These are phyloP conservation scores for Diplodus puntazzo DNA, from an alignment of 2,797 vertebrate genomes.

Conservation along the genomic window DNA sequence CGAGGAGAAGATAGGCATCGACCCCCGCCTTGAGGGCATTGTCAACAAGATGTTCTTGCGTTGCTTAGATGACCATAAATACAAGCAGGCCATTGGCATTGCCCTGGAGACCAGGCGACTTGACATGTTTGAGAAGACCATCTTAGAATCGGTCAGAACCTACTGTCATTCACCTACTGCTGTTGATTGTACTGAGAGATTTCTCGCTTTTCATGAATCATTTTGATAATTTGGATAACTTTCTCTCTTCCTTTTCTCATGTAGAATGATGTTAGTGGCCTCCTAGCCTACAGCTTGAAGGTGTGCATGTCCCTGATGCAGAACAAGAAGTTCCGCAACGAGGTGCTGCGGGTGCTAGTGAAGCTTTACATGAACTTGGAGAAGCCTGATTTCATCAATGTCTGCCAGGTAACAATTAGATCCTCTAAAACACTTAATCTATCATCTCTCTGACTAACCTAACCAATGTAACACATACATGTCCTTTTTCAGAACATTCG, in stretches of 20 bases:
- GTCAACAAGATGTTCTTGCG: constrained; percentile 99
- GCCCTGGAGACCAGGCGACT: constrained; percentile 95
- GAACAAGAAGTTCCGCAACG: constrained; percentile 98
- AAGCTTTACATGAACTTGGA: constrained; percentile 99
- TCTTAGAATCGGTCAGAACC: constrained; percentile 92
- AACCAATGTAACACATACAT: not conserved
- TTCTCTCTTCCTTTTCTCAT: constrained; percentile 49
- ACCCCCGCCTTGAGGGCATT: constrained; percentile 96
- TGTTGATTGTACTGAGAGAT: not conserved
- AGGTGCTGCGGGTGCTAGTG: constrained; percentile 95
- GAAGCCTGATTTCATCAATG: constrained; percentile 99
- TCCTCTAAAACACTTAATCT: not conserved
- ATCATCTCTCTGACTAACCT: not conserved
- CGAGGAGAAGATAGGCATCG: constrained; percentile 94
- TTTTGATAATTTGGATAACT: not conserved
- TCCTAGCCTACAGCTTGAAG: constrained; percentile 98
- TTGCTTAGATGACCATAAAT: constrained; percentile 98
- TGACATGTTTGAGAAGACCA: constrained; percentile 97
- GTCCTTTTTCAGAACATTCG: not conserved
- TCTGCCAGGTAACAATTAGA: constrained; percentile 91
- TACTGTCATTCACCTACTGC: not conserved
- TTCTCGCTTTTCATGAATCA: not conserved
- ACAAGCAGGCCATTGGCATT: constrained; percentile 98
- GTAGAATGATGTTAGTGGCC: constrained; percentile 96
- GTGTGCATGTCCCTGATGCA: constrained; percentile 99